A percentile compares a stretch with the other conserved stretches of the same genome.
phyloP scores from a whole-genome alignment of 2,888 invertebrate genomes.

The Hirudinaria manillensis region DNA sequence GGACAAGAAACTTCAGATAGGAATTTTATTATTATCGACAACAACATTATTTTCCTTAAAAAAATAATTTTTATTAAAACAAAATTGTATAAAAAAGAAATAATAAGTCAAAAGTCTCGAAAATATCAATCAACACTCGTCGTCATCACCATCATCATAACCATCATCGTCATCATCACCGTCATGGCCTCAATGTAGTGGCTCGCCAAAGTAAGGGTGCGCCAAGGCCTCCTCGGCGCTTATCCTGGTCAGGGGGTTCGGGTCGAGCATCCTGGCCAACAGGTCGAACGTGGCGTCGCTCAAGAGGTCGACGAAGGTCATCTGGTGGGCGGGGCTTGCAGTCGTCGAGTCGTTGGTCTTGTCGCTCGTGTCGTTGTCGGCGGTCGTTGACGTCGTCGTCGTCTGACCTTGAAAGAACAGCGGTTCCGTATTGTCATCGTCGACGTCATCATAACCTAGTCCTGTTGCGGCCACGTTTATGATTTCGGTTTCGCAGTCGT shows the following conservation, averaged over 20 bases:
- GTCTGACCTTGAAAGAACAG: no score
- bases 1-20: not conserved
- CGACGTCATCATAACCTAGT: not conserved
- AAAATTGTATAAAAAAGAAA: not conserved
- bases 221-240: constrained; percentile 69
- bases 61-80: not conserved
- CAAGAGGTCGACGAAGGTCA: not conserved
- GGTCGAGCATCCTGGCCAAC: constrained; percentile 66
- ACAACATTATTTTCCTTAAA: not conserved
- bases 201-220: constrained; percentile 63
- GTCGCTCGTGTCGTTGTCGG: constrained; percentile 12
- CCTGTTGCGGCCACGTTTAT: not conserved
- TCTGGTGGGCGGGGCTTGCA: not conserved
- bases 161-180: constrained; percentile 32
- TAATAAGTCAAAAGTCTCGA: no score
- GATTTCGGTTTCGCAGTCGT: not conserved
- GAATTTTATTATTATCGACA: not conserved
- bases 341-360: not conserved
- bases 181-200: not conserved
- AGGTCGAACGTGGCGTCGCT: constrained; percentile 64
- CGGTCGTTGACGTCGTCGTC: no score
- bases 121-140: constrained; percentile 15
- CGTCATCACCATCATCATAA: constrained; percentile 28
- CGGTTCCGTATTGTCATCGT: not conserved
- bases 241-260: constrained; percentile 70